phyloP scores from a whole-genome alignment of 2,797 vertebrate genomes.

The Limosa lapponica region DNA sequence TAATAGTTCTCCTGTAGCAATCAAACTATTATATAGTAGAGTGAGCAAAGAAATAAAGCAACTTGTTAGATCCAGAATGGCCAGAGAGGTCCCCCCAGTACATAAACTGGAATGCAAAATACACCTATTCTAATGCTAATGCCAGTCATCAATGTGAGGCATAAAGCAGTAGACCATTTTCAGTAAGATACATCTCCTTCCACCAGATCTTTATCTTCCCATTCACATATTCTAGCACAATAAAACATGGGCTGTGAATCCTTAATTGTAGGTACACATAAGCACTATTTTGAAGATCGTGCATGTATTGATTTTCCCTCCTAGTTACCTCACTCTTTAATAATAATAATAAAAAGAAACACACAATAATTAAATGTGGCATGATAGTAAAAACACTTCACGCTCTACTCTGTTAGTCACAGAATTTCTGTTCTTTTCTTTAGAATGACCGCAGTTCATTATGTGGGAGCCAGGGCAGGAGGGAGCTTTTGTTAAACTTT shows the following conservation, averaged over 20 bases:
- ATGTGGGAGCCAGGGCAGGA: background rate
- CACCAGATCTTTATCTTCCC: background rate
- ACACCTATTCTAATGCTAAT: background rate
- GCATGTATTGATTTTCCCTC: background rate
- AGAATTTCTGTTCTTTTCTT: constrained; percentile 1
- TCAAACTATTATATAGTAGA: background rate
- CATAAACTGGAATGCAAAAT: background rate
- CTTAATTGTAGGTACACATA: background rate
- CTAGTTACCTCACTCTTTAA: background rate
- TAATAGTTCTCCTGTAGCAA: background rate
- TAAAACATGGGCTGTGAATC: background rate
- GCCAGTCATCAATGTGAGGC: background rate
- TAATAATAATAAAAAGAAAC: background rate
- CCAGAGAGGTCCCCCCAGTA: background rate
- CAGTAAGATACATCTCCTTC: background rate
- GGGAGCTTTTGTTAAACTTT: background rate
- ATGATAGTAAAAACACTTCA: background rate
- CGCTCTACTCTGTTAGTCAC: background rate
- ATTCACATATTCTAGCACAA: background rate
- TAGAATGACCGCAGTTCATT: background rate
- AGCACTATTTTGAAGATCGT: background rate
- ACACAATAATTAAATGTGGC: background rate
- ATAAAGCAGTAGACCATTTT: background rate
- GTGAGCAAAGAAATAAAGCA: background rate
- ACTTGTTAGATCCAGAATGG: background rate